phyloP scores from a whole-genome alignment of 2,888 invertebrate species.

The Pachydiplax longipennis region DNA sequence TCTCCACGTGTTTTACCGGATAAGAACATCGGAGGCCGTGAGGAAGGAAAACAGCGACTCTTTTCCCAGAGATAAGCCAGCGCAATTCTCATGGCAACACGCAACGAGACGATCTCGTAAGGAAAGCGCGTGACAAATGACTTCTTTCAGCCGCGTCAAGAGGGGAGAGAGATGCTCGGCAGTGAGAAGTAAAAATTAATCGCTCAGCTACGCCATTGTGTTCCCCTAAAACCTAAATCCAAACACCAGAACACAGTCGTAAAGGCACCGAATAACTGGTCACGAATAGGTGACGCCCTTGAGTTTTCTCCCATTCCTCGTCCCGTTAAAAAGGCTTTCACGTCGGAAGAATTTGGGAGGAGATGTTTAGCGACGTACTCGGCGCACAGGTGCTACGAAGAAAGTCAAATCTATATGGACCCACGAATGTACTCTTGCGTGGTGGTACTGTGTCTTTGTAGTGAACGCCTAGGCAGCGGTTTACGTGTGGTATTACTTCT shows the following conservation, averaged over 20 bases:
- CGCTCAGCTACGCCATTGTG: slow-evolving; percentile 22
- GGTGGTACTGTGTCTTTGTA: too few species aligned
- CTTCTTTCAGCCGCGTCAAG: background rate
- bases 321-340: background rate
- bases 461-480: too few species aligned
- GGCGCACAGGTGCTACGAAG: background rate
- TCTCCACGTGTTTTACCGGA: background rate
- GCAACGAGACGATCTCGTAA: background rate
- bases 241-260: slow-evolving; percentile 41
- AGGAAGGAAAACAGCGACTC: background rate
- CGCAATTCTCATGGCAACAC: background rate
- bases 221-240: slow-evolving; percentile 42
- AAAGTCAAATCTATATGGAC: background rate
- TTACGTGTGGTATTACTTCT: too few species aligned
- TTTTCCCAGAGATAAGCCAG: background rate
- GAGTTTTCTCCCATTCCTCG: background rate
- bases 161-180: background rate
- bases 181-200: slow-evolving; percentile 10
- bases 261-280: slow-evolving; percentile 15
- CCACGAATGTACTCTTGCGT: too few species aligned
- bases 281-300: slow-evolving; percentile 18
- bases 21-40: background rate
- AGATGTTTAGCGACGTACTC: background rate
- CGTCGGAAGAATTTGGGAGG: background rate
- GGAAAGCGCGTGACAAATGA: slow-evolving; percentile 3